Conservation (phyloP, 2,797 vertebrate species). For the Catostomus latipinnis region DNA sequence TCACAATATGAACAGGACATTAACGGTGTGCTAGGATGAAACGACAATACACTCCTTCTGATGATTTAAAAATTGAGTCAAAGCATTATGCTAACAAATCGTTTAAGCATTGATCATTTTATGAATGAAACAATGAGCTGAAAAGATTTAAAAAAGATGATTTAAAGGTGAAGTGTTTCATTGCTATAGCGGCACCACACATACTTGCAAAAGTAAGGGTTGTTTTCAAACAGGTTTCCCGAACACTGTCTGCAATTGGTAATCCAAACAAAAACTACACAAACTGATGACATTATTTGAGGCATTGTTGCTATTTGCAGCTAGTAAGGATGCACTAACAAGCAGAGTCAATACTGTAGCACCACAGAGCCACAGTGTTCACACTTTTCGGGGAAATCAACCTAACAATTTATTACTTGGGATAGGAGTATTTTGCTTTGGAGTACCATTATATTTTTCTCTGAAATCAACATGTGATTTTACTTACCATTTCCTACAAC, state of each 20-base stretch:
- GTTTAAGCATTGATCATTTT: slow-evolving; percentile 8
- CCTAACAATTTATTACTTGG: no score
- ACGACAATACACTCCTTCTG: neutral
- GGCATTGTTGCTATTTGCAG: no score
- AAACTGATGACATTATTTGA: no score
- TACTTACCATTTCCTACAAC: neutral
- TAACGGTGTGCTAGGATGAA: slow-evolving; percentile 25
- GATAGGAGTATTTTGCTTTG: neutral
- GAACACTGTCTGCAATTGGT: no score
- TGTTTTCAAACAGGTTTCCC: no score
- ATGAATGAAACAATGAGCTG: neutral
- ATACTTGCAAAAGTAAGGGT: no score
- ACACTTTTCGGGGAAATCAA: no score
- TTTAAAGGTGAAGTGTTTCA: neutral
- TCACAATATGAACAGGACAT: slow-evolving; percentile 29
- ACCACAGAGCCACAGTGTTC: no score
- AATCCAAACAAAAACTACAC: no score
- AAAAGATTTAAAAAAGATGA: slow-evolving; percentile 1
- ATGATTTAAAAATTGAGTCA: slow-evolving; percentile 9
- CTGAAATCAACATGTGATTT: neutral
- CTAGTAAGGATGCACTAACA: no score
- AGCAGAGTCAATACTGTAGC: no score
- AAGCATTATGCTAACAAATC: slow-evolving; percentile 5
- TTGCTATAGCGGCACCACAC: no score
- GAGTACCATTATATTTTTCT: neutral